Evolutionary conservation across 2,797 vertebrate species (phyloP), one percentile per base, ranked within the genome.

Genomic region (Potorous gilbertii): DNA sequence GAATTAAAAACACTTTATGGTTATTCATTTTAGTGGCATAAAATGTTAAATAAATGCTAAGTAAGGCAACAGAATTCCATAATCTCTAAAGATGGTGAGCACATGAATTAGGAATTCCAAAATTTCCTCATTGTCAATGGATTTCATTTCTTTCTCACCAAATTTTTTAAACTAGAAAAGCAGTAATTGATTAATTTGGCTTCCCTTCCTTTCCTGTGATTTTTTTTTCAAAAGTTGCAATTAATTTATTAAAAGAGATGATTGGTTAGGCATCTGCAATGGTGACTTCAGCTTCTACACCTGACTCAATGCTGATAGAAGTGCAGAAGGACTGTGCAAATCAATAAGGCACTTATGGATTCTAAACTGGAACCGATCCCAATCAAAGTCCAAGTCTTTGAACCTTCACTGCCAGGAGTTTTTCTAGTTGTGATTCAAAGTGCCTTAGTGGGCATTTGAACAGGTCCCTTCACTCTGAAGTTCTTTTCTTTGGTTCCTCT

Each of bases 401-500:
- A 99, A 55, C 99, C 99, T 95, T 99, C 99, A 96, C 99, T 99
- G 96, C 99, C 99, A 91, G 99, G 99, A 0, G 99, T 99, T 98
- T 99, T 99, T 94, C 99, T 99, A 91, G 99, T 99, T 90, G 99
- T 99, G 98, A 99, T 99, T 50, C 99, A 99, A 98, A 99, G 98
- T 98, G 99, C 99, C 99, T 99, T 99, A 95, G 99, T 99, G 91
- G 99, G 99, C 99, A 99, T 99, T 94, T 99, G 99, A 97, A 99
- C 99, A 0, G 99, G 99, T 96, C 99, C 99, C 97, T 99, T 99
- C 97, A 99, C 99, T 97, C 99, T 99, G 93, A 99, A 99, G 95
- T 99, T 99, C 98, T 99, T 99, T 97, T 99, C 99, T 98, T 99
- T 99, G 1, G 99, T 99, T 0, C 99, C 99, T 98, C 99, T 99